Percentiles rank a stretch among this genome's conserved stretches.
Conservation (phyloP, 2,113 vertebrate genomes). For the Triplophysa tibetana region DNA sequence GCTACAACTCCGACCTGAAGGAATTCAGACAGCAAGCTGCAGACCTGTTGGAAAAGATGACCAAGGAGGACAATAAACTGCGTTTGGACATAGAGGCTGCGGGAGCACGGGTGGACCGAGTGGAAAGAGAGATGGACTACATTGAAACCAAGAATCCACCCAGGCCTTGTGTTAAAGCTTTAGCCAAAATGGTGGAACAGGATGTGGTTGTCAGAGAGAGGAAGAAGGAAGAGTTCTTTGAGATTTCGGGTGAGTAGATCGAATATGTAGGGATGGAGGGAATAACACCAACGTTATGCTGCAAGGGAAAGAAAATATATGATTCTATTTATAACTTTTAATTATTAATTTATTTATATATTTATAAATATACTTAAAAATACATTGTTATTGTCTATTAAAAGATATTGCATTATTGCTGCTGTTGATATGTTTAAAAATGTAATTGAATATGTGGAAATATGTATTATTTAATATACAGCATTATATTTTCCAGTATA, state of each 20-base stretch:
- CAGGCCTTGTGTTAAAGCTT: constrained; percentile 81
- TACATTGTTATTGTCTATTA: no score
- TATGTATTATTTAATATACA: no score
- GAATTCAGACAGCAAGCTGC: constrained; percentile 89
- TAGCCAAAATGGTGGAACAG: constrained; percentile 83
- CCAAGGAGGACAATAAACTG: constrained; percentile 78
- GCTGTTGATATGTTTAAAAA: no score
- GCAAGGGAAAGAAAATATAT: not conserved
- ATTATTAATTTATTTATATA: no score
- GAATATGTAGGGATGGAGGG: not conserved
- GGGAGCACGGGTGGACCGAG: constrained; percentile 75
- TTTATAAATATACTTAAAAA: no score
- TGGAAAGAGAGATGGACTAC: constrained; percentile 89
- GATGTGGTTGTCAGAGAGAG: constrained; percentile 76
- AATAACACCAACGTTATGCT: no score
- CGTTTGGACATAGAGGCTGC: constrained; percentile 78
- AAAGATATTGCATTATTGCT: no score
- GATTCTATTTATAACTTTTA: no score
- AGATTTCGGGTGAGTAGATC: constrained; percentile 82
- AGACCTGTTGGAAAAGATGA: constrained; percentile 78
- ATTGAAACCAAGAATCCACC: constrained; percentile 85
- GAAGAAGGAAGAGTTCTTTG: constrained; percentile 81
- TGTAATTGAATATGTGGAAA: no score
- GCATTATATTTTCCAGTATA: no score
- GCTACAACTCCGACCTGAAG: constrained; percentile 83